Base-by-base conservation (phyloP, 2,797 vertebrate species). In the Crocidura indochinensis region DNA sequence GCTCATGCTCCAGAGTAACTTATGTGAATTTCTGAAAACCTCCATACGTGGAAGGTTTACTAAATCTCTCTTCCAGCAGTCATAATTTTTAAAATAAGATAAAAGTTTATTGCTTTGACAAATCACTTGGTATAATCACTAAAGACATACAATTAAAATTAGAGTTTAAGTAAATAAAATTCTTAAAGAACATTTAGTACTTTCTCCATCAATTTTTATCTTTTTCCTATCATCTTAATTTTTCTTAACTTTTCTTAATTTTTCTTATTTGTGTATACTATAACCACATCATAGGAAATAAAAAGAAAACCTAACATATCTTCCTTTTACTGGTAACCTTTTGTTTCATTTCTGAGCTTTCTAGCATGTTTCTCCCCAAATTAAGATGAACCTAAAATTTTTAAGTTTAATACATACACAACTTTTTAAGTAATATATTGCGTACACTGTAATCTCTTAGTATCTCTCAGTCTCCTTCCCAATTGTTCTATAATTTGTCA, bases 101-200 rank as follows among this genome's bases (percentile, higher is more conserved):
- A 82, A 92, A 84, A 76, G 51, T 65, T 80, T 86, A 75, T 84
- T 80, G 72, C 91, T 74, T 83, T 90, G 90, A 84, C 47, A 92
- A 91, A 80, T 91, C 38, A 82, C 83, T 5, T 74, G 46, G 11
- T 79, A 60, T 84, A 75, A 69, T 64, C 60, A 47, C 46, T 85
- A 73, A 90, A 73, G 9, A 92, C 72, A 53, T 15, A 65, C 4
- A 53, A 68, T 29, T 64, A 86, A 90, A 92, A 80, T 46, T 22
- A 77, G 24, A 71, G 84, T 90, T 91, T 87, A 76, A 60, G 53
- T 84, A 88, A 81, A 80, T 71, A 53, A 84, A 93, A 76, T 53
- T 74, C 93, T 69, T 75, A 31, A 31, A 49, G 5, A 53, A n/a
- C 80, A 29, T 12, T 90, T 94, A 29, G n/a, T 74, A 67, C 46